A percentile compares a stretch with the other conserved stretches of the same genome.
phyloP scores from a whole-genome alignment of 2,797 vertebrate genomes.

The Luscinia luscinia region DNA sequence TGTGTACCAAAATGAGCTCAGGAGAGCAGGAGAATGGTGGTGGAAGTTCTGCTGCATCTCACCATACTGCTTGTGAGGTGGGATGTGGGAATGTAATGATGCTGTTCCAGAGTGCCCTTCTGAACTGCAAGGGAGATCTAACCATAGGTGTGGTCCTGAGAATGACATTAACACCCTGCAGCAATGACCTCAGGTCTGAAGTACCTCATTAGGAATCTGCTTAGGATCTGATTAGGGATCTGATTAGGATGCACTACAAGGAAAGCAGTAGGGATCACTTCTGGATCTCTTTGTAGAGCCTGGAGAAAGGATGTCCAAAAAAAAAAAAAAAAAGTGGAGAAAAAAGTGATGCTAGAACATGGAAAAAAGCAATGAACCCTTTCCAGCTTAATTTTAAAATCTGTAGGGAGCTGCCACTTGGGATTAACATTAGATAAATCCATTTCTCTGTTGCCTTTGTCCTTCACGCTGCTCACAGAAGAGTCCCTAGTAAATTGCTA shows the following conservation, averaged over 20 bases:
- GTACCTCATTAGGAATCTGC: rapidly evolving
- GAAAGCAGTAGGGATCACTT: neutral
- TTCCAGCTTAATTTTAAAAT: neutral
- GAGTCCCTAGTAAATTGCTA: neutral
- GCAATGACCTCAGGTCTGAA: neutral
- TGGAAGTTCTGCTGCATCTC: neutral
- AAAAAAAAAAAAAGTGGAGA: neutral
- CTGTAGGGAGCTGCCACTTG: neutral
- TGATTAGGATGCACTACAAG: neutral
- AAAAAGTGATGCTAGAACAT: neutral
- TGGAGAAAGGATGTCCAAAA: neutral
- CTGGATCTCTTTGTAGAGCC: neutral
- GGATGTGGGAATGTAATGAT: neutral
- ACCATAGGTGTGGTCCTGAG: neutral
- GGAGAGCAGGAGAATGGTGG: neutral
- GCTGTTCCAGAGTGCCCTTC: rapidly evolving
- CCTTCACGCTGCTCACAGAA: neutral
- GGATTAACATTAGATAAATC: neutral
- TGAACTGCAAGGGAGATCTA: neutral
- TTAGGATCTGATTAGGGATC: neutral
- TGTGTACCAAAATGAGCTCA: neutral
- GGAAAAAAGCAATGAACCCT: neutral
- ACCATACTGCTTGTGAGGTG: neutral
- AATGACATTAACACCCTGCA: neutral
- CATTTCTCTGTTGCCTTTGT: neutral